These are phyloP conservation scores for Cyaniris semiargus DNA, from an alignment of 2,888 invertebrate genomes.

Conservation along the genomic window DNA sequence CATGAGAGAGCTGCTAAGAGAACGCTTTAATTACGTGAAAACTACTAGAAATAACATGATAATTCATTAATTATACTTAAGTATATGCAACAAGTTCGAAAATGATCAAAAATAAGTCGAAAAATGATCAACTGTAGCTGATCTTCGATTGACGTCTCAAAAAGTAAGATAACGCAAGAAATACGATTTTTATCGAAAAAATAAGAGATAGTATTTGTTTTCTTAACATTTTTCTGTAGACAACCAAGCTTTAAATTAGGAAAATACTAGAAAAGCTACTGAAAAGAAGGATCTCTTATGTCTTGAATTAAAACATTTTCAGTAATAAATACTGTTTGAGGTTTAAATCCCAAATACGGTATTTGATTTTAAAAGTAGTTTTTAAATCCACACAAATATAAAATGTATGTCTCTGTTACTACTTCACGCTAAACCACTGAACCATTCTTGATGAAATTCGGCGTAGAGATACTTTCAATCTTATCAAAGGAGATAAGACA, in stretches of 20 bases:
- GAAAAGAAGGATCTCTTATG: neutral
- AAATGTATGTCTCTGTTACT: no score
- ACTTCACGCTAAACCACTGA: no score
- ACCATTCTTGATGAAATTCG: no score
- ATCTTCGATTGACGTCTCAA: neutral
- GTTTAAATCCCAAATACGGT: no score
- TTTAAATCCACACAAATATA: no score
- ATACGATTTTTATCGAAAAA: neutral
- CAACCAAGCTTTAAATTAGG: neutral
- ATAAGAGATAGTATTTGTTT: neutral
- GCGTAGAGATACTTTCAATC: no score
- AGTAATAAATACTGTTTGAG: no score
- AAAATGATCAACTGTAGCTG: neutral
- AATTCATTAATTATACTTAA: neutral
- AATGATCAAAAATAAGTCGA: neutral
- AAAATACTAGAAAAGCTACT: neutral
- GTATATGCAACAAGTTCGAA: neutral
- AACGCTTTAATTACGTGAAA: neutral
- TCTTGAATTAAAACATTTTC: no score
- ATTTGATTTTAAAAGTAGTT: no score
- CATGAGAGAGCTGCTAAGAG: neutral
- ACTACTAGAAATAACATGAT: neutral
- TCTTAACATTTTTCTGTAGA: neutral
- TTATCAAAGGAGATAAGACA: no score
- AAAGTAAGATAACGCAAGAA: neutral